A percentile compares a stretch with the other conserved stretches of the same genome.
These are phyloP conservation scores for Telmatherina bonti DNA, from an alignment of 2,797 vertebrate genomes.

Conservation along the genomic window DNA sequence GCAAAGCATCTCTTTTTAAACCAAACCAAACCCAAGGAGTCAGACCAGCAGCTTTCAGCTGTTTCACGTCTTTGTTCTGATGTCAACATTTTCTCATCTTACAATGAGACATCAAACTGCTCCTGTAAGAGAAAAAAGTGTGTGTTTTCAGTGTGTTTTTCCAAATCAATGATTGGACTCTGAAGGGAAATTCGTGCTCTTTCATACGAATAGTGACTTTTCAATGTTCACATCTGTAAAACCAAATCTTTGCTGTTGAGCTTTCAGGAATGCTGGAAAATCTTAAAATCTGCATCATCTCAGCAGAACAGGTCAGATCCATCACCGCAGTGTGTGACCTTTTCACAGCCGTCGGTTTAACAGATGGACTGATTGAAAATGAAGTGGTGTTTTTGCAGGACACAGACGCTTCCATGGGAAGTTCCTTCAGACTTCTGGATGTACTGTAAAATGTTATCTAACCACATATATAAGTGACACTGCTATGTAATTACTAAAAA, in stretches of 20 bases:
- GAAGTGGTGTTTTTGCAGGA: slow-evolving; percentile 36
- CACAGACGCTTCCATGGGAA: slow-evolving; percentile 40
- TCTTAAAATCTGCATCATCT: too few relatives aligned
- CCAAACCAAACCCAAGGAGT: background rate
- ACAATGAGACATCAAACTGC: background rate
- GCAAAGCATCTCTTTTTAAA: background rate
- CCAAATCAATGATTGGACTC: too few relatives aligned
- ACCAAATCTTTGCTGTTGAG: background rate
- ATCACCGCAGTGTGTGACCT: background rate
- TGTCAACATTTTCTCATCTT: background rate
- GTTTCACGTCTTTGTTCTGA: too few relatives aligned
- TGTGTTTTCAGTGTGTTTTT: too few relatives aligned
- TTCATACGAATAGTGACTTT: background rate
- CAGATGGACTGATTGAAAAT: too few relatives aligned
- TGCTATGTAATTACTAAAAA: slow-evolving; percentile 62
- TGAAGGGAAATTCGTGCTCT: background rate
- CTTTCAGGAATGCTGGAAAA: too few relatives aligned
- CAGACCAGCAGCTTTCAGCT: background rate
- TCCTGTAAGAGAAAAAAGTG: fast-evolving
- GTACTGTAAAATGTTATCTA: slow-evolving; percentile 74
- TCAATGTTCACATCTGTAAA: background rate
- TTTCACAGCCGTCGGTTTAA: background rate
- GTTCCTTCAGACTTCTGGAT: slow-evolving; percentile 55
- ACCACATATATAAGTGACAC: slow-evolving; percentile 66
- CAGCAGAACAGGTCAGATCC: too few relatives aligned